A percentile compares a stretch with the other conserved stretches of the same genome.
Conservation (phyloP, 2,113 vertebrate genomes). For the Gracilinanus agilis region DNA sequence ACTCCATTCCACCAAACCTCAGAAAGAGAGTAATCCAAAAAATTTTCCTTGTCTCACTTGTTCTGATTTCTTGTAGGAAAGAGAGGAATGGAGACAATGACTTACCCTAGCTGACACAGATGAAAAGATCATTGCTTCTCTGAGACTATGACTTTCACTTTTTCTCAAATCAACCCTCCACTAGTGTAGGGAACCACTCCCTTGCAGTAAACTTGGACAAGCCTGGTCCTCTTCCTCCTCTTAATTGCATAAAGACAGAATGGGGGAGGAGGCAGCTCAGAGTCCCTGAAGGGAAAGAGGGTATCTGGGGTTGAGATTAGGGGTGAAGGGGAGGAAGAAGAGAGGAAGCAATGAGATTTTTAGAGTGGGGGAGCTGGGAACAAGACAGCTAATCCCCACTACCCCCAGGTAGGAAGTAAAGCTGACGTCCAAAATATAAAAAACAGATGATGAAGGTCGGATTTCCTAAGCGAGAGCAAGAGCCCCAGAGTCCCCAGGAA, state of each 20-base stretch:
- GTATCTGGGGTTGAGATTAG: not conserved
- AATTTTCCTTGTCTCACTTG: slow-evolving; percentile 53
- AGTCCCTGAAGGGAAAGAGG: slow-evolving; percentile 8
- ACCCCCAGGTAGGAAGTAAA: slow-evolving; percentile 44
- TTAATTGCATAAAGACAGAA: not conserved
- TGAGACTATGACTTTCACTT: not conserved
- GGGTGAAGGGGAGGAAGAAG: not conserved
- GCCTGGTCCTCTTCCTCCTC: not conserved
- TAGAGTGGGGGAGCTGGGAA: not conserved
- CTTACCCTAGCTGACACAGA: slow-evolving; percentile 3
- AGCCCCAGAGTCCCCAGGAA: slow-evolving; percentile 73
- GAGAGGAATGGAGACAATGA: slow-evolving; percentile 49
- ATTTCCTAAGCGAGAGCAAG: slow-evolving; percentile 80
- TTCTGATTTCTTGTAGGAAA: slow-evolving; percentile 43
- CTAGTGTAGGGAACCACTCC: not conserved
- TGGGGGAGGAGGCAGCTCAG: not conserved
- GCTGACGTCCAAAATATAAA: slow-evolving; percentile 84
- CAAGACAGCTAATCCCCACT: not conserved
- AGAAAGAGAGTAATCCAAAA: slow-evolving; percentile 73
- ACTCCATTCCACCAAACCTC: slow-evolving; percentile 59
- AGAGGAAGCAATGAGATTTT: not conserved
- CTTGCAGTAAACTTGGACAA: not conserved
- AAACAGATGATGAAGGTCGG: slow-evolving; percentile 86
- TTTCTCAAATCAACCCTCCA: not conserved
- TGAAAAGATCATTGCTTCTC: slow-evolving; percentile 11